phyloP scores from a whole-genome alignment of 2,888 invertebrate genomes.

The Allygus modestus region DNA sequence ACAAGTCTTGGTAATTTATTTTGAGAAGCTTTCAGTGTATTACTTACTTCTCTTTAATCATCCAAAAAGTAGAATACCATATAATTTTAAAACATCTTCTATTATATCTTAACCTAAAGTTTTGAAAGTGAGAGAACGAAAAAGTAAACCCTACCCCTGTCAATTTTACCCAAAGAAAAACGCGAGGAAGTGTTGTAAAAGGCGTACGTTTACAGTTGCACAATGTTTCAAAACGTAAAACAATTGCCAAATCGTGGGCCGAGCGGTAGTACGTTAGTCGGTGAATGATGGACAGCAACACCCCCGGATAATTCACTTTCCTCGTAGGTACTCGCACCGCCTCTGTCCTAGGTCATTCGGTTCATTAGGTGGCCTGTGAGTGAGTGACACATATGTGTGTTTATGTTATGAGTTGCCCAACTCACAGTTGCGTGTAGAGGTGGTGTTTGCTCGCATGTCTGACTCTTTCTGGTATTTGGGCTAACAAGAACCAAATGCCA shows the following conservation, averaged over 20 bases:
- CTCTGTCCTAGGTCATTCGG: background rate
- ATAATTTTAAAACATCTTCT: too few relatives aligned
- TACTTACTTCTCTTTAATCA: too few relatives aligned
- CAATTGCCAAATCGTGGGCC: background rate
- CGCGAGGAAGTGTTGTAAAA: background rate
- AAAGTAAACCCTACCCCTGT: background rate
- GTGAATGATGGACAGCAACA: background rate
- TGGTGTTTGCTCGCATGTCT: background rate
- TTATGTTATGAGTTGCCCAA: slow-evolving; percentile 29
- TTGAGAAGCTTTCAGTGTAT: too few relatives aligned
- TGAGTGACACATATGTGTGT: slow-evolving; percentile 32
- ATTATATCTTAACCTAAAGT: too few relatives aligned
- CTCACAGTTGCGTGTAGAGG: background rate
- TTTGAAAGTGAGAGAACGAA: too few relatives aligned
- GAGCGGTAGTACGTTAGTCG: background rate
- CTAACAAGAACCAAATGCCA: slow-evolving; percentile 15
- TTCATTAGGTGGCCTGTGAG: background rate
- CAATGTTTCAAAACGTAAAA: background rate
- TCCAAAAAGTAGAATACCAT: too few relatives aligned
- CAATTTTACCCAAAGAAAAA: background rate
- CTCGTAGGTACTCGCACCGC: background rate
- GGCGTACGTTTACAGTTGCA: background rate
- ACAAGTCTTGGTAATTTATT: too few relatives aligned
- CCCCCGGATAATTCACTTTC: background rate
- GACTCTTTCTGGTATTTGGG: slow-evolving; percentile 16